phyloP scores from a whole-genome alignment of 2,113 vertebrate genomes.

The Cyrtonyx montezumae region DNA sequence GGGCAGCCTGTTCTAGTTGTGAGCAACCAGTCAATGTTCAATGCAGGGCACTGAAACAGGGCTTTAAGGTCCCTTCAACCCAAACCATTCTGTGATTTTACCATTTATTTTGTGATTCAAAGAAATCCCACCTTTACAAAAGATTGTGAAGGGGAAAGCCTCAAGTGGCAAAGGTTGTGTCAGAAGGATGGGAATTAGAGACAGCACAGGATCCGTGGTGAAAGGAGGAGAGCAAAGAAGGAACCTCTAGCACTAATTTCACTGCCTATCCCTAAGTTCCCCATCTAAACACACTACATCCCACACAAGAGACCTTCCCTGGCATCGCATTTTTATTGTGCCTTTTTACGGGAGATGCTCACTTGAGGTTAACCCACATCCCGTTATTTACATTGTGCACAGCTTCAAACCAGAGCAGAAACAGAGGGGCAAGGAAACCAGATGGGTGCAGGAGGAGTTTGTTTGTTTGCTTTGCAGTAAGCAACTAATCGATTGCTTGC shows the following conservation, averaged over 20 bases:
- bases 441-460: neutral
- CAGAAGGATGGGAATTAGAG: neutral
- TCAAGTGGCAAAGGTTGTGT: rapidly evolving
- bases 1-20: too few relatives aligned
- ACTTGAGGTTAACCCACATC: neutral
- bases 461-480: constrained; percentile 48
- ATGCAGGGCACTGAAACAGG: too few relatives aligned
- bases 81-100: neutral
- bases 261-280: neutral
- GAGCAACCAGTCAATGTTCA: too few relatives aligned
- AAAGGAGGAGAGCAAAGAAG: neutral
- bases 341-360: neutral
- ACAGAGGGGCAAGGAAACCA: neutral
- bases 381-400: neutral
- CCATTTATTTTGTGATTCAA: too few relatives aligned
- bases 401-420: neutral
- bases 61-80: neutral
- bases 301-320: neutral
- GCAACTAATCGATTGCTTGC: constrained; percentile 35
- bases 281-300: neutral
- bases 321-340: neutral
- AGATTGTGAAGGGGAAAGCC: neutral
- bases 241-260: neutral
- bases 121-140: neutral
- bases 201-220: neutral